These are phyloP conservation scores for Coptodon rendalli DNA, from an alignment of 2,113 vertebrate genomes.

Conservation along the genomic window DNA sequence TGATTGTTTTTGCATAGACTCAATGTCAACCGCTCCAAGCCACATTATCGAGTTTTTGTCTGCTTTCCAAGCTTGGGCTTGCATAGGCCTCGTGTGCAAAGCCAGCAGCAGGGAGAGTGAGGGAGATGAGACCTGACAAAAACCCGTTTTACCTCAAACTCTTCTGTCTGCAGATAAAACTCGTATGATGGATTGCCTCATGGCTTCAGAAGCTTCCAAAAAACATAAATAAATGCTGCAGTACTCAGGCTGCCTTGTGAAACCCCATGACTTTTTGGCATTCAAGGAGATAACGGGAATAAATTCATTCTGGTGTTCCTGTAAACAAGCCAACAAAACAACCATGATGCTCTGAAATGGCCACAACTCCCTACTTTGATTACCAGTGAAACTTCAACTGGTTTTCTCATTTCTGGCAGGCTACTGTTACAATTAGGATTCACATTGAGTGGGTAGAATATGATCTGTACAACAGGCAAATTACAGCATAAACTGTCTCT, in stretches of 20 bases:
- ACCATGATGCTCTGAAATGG: conserved; percentile 11
- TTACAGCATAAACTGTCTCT: neutral
- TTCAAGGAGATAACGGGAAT: conserved; percentile 31
- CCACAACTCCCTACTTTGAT: conserved; percentile 35
- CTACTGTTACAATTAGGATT: neutral
- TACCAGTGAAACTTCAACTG: conserved; percentile 41
- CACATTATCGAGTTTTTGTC: conserved; percentile 29
- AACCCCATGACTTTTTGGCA: conserved; percentile 42
- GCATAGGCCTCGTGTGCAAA: neutral
- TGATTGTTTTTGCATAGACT: conserved; percentile 52
- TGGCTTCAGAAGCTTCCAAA: conserved; percentile 19
- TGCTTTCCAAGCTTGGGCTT: neutral
- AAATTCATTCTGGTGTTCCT: conserved; percentile 30
- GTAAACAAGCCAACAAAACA: conserved; percentile 40
- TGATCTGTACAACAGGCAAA: neutral
- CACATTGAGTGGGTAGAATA: neutral
- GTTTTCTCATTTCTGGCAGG: conserved; percentile 27
- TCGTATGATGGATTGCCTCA: conserved; percentile 26
- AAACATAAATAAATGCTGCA: conserved; percentile 44
- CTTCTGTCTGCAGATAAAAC: conserved; percentile 45
- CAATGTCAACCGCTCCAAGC: conserved; percentile 27
- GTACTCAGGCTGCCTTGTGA: neutral
- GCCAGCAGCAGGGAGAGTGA: conserved; percentile 10
- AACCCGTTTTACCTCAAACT: conserved; percentile 24
- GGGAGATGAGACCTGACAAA: conserved; percentile 11